These are phyloP conservation scores for Omphaloscelis lunosa DNA, from an alignment of 2,888 invertebrate genomes.

Conservation along the genomic window DNA sequence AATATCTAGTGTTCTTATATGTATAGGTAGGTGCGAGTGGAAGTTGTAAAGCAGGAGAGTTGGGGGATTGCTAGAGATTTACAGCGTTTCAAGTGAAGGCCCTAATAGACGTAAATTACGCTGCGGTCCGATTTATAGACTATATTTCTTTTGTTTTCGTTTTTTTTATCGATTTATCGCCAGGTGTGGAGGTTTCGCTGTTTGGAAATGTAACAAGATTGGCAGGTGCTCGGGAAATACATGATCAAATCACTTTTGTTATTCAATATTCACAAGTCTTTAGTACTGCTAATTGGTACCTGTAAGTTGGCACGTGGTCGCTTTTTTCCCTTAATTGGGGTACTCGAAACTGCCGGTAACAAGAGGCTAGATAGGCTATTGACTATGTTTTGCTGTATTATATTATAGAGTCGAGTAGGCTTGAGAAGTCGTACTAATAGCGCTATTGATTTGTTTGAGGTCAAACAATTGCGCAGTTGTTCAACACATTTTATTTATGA, in stretches of 20 bases:
- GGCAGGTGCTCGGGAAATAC: constrained; percentile 68
- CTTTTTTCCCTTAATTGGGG: constrained; percentile 52
- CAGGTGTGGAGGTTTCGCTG: constrained; percentile 59
- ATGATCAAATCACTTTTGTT: constrained; percentile 46
- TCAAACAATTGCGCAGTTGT: constrained; percentile 22
- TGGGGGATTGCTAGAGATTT: constrained; percentile 83
- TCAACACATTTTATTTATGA: constrained; percentile 12
- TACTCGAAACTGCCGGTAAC: constrained; percentile 19
- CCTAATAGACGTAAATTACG: constrained; percentile 90
- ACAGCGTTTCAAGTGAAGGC: constrained; percentile 84
- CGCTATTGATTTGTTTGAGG: constrained; percentile 12
- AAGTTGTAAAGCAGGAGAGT: constrained; percentile 82
- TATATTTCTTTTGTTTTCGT: constrained; percentile 82
- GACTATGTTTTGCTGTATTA: constrained; percentile 27
- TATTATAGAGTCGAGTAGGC: constrained; percentile 32
- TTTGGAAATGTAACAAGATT: constrained; percentile 55
- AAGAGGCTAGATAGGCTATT: constrained; percentile 20
- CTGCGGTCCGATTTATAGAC: constrained; percentile 87
- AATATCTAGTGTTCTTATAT: constrained; percentile 64
- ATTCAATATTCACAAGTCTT: constrained; percentile 34
- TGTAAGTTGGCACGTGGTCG: constrained; percentile 51
- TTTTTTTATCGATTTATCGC: constrained; percentile 85
- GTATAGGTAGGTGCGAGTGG: constrained; percentile 58
- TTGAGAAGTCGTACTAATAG: constrained; percentile 19
- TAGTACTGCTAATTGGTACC: constrained; percentile 45